These are phyloP conservation scores for Macrosiphum euphorbiae DNA, from an alignment of 2,888 invertebrate genomes.

Conservation along the genomic window DNA sequence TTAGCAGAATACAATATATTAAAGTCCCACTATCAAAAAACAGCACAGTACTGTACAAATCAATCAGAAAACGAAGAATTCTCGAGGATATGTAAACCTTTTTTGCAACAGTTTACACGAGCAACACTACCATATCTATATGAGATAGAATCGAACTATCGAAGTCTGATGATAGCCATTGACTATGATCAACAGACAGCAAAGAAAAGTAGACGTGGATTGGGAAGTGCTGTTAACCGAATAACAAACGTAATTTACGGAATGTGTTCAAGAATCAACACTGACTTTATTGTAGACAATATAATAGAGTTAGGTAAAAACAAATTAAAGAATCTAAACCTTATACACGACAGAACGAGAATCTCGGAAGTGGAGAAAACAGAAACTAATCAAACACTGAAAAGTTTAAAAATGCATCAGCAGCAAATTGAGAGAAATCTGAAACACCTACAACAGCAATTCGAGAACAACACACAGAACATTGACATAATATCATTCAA, in stretches of 20 bases:
- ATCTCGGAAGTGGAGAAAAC: not conserved
- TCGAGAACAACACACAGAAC: not conserved
- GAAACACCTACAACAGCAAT: not conserved
- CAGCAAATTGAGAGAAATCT: not conserved
- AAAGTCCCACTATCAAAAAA: not conserved
- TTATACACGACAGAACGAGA: not conserved
- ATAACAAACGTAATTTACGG: not conserved
- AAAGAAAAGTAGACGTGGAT: not conserved
- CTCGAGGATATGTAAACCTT: not conserved
- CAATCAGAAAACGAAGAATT: not conserved
- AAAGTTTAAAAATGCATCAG: not conserved
- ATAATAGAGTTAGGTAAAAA: not conserved
- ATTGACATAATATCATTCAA: not conserved
- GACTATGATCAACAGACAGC: not conserved
- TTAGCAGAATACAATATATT: not conserved
- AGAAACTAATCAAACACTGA: not conserved
- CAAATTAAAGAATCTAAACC: not conserved
- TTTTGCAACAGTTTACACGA: not conserved
- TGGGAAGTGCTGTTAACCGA: not conserved
- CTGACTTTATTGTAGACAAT: not conserved
- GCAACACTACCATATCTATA: not conserved
- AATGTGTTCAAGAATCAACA: not conserved
- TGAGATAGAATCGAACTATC: conserved; percentile 2
- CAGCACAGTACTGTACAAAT: not conserved
- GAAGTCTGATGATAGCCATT: not conserved